These are phyloP conservation scores for Hestina assimilis DNA, from an alignment of 1,140 invertebrate species.

Conservation along the genomic window DNA sequence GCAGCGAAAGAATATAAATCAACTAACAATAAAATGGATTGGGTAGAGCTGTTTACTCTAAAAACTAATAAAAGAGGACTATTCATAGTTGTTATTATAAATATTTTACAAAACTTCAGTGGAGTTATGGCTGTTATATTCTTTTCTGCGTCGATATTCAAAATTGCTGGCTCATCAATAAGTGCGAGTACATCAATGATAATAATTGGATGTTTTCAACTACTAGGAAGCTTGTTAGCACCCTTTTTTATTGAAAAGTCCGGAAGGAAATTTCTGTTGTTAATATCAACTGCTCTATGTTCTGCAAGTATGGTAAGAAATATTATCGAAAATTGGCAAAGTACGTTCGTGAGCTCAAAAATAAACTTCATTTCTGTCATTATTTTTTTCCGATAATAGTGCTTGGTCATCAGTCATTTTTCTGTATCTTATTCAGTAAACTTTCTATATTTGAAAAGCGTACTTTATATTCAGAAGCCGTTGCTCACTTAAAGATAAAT, in stretches of 20 bases:
- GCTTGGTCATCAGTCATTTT: too few relatives aligned
- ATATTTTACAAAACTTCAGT: constrained; percentile 55
- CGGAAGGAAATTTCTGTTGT: constrained; percentile 74
- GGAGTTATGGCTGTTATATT: constrained; percentile 74
- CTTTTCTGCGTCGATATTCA: constrained; percentile 73
- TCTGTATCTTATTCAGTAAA: too few relatives aligned
- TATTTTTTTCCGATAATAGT: too few relatives aligned
- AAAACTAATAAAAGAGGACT: constrained; percentile 41
- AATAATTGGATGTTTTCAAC: constrained; percentile 62
- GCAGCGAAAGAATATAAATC: constrained; percentile 19
- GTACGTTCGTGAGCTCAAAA: too few relatives aligned
- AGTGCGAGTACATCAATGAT: constrained; percentile 37
- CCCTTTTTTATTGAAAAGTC: constrained; percentile 73
- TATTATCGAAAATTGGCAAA: not conserved
- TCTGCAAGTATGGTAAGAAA: constrained; percentile 39
- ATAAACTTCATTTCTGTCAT: too few relatives aligned
- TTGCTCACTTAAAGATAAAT: too few relatives aligned
- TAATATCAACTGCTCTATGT: constrained; percentile 49
- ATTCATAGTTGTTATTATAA: constrained; percentile 33
- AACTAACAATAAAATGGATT: constrained; percentile 23
- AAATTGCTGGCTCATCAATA: constrained; percentile 42
- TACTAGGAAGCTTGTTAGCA: constrained; percentile 57
- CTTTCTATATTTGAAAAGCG: too few relatives aligned
- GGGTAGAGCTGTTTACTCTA: constrained; percentile 33
- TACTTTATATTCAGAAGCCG: too few relatives aligned